Evolutionary conservation across 2,797 vertebrate genomes (phyloP).

Genomic region (Thalassophryne amazonica): DNA sequence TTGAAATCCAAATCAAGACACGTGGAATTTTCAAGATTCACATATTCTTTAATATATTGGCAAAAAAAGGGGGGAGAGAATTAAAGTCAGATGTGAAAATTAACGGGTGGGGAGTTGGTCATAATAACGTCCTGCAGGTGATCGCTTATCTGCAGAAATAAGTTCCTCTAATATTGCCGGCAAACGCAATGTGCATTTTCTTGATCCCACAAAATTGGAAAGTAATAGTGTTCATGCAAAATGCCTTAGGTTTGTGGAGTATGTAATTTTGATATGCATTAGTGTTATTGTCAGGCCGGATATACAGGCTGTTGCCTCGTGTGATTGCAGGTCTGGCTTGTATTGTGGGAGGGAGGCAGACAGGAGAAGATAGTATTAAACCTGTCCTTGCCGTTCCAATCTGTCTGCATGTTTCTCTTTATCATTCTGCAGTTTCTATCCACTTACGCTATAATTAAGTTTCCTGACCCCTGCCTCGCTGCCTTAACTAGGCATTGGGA

Average conservation of each 20-base stretch:
- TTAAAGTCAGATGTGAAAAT: conserved; percentile 36
- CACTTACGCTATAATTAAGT: conserved; percentile 99
- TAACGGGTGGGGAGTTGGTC: conserved; percentile 51
- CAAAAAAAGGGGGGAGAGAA: conserved; percentile 7
- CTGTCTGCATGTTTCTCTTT: conserved; percentile 96
- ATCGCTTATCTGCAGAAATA: conserved; percentile 69
- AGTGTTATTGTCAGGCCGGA: conserved; percentile 82
- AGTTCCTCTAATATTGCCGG: conserved; percentile 69
- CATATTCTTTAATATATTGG: conserved; percentile 8
- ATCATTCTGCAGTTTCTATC: conserved; percentile 97
- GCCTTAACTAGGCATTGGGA: conserved; percentile 96
- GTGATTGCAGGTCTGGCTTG: conserved; percentile 87
- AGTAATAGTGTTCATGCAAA: conserved; percentile 70
- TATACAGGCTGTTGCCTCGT: conserved; percentile 69
- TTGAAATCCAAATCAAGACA: conserved; percentile 64
- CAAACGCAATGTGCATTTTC: conserved; percentile 68
- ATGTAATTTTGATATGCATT: conserved; percentile 87
- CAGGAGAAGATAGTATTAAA: conserved; percentile 96
- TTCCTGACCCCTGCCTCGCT: conserved; percentile 95
- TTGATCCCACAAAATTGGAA: conserved; percentile 72
- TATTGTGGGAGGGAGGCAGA: conserved; percentile 91
- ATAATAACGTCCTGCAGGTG: conserved; percentile 72
- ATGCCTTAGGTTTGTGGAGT: conserved; percentile 64
- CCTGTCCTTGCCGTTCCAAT: conserved; percentile 97
- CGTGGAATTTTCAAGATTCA: conserved; percentile 32